Percentiles rank a stretch among this genome's conserved stretches.
phyloP scores from a whole-genome alignment of 2,888 invertebrate species.

The Leptogaster cylindrica region DNA sequence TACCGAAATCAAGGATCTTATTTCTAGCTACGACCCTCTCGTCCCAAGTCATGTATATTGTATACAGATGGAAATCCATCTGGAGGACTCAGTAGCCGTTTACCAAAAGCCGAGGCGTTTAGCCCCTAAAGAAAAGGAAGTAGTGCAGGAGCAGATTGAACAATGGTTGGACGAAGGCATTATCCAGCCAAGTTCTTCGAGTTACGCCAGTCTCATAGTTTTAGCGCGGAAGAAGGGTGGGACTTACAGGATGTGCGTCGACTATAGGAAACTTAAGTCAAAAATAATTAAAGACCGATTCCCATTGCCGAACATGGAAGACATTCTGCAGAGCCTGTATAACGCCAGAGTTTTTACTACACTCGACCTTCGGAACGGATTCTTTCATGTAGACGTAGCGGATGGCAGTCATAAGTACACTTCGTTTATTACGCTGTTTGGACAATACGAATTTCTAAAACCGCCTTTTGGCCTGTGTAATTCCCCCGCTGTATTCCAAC shows the following conservation, averaged over 20 bases:
- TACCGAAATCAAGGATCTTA: neutral
- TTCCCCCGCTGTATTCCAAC: constrained; percentile 49
- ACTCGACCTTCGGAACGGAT: constrained; percentile 51
- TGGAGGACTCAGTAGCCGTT: constrained; percentile 53
- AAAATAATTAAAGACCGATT: constrained; percentile 27
- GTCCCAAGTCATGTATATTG: neutral
- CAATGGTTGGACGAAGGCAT: constrained; percentile 24
- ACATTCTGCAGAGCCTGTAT: constrained; percentile 46
- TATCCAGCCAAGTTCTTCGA: neutral
- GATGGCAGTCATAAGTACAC: constrained; percentile 51
- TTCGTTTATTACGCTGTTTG: constrained; percentile 55
- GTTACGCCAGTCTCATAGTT: constrained; percentile 47
- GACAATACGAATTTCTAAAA: constrained; percentile 49
- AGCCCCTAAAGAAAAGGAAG: neutral
- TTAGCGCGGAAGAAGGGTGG: constrained; percentile 49
- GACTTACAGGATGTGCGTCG: constrained; percentile 54
- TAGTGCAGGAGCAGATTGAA: constrained; percentile 5
- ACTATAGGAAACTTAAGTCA: constrained; percentile 50
- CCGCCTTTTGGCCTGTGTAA: constrained; percentile 56
- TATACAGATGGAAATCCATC: constrained; percentile 48
- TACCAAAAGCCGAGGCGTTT: constrained; percentile 41
- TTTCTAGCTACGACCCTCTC: neutral
- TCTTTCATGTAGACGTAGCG: constrained; percentile 53
- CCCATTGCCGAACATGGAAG: constrained; percentile 41
- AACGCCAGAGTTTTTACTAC: constrained; percentile 50